Percentiles rank a stretch among this genome's conserved stretches.
phyloP scores from a whole-genome alignment of 1,140 invertebrate genomes.

The Triops cancriformis region DNA sequence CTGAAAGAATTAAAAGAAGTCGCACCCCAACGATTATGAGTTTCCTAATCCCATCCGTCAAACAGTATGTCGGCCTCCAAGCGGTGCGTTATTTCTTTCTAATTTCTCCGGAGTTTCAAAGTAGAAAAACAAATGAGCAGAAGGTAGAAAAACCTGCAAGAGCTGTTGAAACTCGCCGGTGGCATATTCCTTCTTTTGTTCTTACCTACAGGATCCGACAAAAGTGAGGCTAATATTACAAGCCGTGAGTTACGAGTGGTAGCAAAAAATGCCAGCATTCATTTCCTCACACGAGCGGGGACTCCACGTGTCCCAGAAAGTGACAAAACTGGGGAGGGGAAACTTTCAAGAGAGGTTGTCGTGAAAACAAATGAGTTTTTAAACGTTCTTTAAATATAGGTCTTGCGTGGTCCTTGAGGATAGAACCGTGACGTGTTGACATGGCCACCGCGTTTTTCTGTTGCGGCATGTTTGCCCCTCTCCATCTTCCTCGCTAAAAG shows the following conservation, averaged over 20 bases:
- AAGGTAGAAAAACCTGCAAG: background rate
- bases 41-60: background rate
- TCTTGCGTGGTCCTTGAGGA: background rate
- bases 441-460: background rate
- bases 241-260: background rate
- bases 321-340: background rate
- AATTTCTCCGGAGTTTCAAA: background rate
- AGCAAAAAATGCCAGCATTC: background rate
- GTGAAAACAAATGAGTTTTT: background rate
- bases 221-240: background rate
- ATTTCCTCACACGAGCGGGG: background rate
- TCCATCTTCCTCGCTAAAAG: too few relatives aligned
- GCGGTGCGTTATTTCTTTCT: background rate
- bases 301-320: background rate
- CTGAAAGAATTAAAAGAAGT: background rate
- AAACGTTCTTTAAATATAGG: slow-evolving; percentile 1
- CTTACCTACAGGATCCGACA: background rate
- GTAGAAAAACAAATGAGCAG: background rate
- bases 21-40: background rate
- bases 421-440: background rate
- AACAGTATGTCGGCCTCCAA: background rate
- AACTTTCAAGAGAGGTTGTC: background rate
- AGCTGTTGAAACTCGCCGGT: slow-evolving; percentile 1
- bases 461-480: background rate
- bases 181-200: background rate